Conservation (phyloP, 2,888 invertebrate species). For the Athalia cordata region DNA sequence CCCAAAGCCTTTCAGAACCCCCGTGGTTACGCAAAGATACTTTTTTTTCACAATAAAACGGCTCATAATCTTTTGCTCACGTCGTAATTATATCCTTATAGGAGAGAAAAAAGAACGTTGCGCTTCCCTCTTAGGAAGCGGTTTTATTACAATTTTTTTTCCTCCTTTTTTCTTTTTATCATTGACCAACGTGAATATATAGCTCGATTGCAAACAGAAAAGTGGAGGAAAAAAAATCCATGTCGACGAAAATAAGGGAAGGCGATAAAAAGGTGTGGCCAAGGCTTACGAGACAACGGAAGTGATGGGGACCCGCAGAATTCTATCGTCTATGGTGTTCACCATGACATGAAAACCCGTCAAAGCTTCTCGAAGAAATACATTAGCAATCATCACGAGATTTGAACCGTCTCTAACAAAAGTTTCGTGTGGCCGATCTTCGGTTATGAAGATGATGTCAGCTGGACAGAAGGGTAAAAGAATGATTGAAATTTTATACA, state of each 20-base stretch:
- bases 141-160: too few species aligned
- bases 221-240: conserved; percentile 42
- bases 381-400: conserved; percentile 78
- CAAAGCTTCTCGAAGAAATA: conserved; percentile 83
- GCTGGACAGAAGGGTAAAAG: conserved; percentile 70
- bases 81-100: too few species aligned
- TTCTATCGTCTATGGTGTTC: conserved; percentile 82
- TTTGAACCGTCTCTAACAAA: conserved; percentile 82
- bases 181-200: too few species aligned
- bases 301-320: conserved; percentile 81
- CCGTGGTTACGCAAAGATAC: neutral
- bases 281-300: conserved; percentile 80
- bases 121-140: too few species aligned
- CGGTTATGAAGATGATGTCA: conserved; percentile 84
- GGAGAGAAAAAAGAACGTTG: too few species aligned
- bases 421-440: conserved; percentile 82
- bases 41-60: too few species aligned
- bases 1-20: neutral
- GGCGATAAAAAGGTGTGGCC: conserved; percentile 26
- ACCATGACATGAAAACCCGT: conserved; percentile 82
- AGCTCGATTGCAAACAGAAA: conserved; percentile 13
- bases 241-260: conserved; percentile 5
- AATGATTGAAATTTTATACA: neutral
- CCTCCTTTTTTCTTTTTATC: too few species aligned
- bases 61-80: too few species aligned